A percentile compares a stretch with the other conserved stretches of the same genome.
These are phyloP conservation scores for Tipula helvola DNA, from an alignment of 2,888 invertebrate species.

Conservation along the genomic window DNA sequence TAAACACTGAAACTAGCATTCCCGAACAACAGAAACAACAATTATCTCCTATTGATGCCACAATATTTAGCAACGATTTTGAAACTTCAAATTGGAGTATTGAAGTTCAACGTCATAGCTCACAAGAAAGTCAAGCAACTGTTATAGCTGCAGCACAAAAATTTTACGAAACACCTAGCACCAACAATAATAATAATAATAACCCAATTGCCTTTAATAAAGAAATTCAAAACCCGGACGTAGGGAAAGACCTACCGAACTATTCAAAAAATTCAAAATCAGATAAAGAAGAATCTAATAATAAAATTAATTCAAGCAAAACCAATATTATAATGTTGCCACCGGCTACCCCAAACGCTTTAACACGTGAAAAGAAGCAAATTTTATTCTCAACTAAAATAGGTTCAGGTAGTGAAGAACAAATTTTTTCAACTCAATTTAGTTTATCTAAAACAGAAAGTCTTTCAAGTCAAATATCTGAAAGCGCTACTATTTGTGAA, in stretches of 20 bases:
- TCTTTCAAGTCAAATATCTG: slow-evolving; percentile 48
- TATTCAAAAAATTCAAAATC: neutral
- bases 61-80: neutral
- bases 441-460: slow-evolving; percentile 52
- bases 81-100: slow-evolving; percentile 26
- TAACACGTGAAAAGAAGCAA: slow-evolving; percentile 34
- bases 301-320: neutral
- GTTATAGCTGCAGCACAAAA: slow-evolving; percentile 29
- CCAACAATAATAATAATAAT: neutral
- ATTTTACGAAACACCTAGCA: slow-evolving; percentile 17
- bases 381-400: slow-evolving; percentile 54
- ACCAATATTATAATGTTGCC: neutral
- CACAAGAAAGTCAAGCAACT: slow-evolving; percentile 41
- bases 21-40: neutral
- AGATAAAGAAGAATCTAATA: neutral
- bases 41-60: neutral
- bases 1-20: slow-evolving; percentile 10
- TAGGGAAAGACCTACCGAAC: slow-evolving; percentile 22
- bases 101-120: slow-evolving; percentile 30
- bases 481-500: slow-evolving; percentile 25
- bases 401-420: slow-evolving; percentile 49
- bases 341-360: slow-evolving; percentile 4
- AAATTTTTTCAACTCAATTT: slow-evolving; percentile 53
- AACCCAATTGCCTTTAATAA: neutral
- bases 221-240: slow-evolving; percentile 22